A percentile compares a stretch with the other conserved stretches of the same genome.
Conservation (phyloP, 2,888 invertebrate genomes). For the Serripes groenlandicus region DNA sequence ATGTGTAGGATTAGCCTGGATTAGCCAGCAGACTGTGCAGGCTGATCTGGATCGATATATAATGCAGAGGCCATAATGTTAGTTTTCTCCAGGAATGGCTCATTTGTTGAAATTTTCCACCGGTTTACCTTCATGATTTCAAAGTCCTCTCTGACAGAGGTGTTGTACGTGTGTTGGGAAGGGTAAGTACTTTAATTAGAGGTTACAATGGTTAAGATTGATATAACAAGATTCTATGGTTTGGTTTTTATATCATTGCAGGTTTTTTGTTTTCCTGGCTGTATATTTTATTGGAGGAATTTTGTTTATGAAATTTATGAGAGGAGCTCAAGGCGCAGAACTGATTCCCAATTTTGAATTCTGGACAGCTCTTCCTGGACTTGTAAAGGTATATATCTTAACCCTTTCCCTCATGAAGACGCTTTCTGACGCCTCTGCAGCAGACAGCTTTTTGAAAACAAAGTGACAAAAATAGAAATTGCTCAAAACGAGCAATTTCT, state of each 20-base stretch:
- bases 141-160: not conserved
- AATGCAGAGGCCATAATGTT: no score
- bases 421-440: not conserved
- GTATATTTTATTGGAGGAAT: slow-evolving; percentile 76
- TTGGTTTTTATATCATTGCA: slow-evolving; percentile 51
- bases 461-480: not conserved
- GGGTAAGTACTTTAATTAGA: not conserved
- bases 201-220: not conserved
- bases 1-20: no score
- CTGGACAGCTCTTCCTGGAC: slow-evolving; percentile 74
- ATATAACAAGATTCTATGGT: no score
- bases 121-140: not conserved
- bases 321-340: slow-evolving; percentile 73
- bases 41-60: no score
- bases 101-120: not conserved
- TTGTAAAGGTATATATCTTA: slow-evolving; percentile 63
- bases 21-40: no score
- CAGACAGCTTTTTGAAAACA: not conserved
- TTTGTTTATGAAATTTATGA: slow-evolving; percentile 73
- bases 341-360: slow-evolving; percentile 76
- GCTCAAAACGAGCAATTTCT: no score
- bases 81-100: no score
- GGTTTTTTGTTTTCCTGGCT: slow-evolving; percentile 69
- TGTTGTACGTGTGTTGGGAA: not conserved
- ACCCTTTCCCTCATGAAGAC: not conserved